Evolutionary conservation across 2,888 invertebrate species (phyloP), one percentile per base, ranked within the genome.

Genomic region (Melitaea athalia): DNA sequence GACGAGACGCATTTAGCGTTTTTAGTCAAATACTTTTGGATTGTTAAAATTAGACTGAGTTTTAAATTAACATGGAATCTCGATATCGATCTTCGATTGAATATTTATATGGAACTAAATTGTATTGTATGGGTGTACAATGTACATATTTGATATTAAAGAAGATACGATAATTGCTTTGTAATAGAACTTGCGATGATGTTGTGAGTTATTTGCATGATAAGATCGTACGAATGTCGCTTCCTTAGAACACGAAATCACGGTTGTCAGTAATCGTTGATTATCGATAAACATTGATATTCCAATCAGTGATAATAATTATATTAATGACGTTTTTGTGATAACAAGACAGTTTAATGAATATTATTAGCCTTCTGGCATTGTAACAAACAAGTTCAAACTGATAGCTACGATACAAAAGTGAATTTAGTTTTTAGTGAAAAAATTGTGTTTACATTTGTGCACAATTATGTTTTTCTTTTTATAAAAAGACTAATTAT

Each of bases 211-310:
- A 67, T 59, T 52, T 49, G 11, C 65, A 59, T 66, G 74, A 78
- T 78, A 73, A 72, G 70, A 69, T 71, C 57, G 38, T 50, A 68
- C 59, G 71, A 74, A 70, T 67, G 74, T 72, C 75, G 77, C 75
- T 78, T 77, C 73, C 71, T 75, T 74, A 70, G 74, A 74, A 75
- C 68, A 74, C 64, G n/a, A 79, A 79, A 80, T 81, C 78, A 78
- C 79, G 76, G 75, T 74, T 77, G 72, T 68, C 70, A 75, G 73
- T 73, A 59, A 70, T 68, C 38, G 38, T n/a, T n/a, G 47, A 38
- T 53, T 14, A 55, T 55, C 75, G 72, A 63, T 73, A 74, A 77
- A 74, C 59, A 65, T 66, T 73, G 74, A 73, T 72, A 72, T 65
- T 64, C 63, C 72, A 76, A 76, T 75, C 74, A 65, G 55, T 64